Conservation (phyloP, 1,140 invertebrate species). For the Stegodyphus mimosarum region DNA sequence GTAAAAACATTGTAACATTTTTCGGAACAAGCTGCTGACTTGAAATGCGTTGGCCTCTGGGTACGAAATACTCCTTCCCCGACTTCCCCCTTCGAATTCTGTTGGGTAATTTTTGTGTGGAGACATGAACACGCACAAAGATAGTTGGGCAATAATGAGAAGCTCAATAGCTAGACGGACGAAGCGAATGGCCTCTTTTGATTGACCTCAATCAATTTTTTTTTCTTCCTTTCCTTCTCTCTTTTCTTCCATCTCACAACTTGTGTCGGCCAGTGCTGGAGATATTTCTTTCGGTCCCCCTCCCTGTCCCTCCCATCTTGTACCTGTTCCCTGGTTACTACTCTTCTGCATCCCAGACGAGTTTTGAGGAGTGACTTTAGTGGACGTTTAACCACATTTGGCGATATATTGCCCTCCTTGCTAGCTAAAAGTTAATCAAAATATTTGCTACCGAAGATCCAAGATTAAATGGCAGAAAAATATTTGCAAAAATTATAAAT, state of each 20-base stretch:
- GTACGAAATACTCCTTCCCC: too few relatives aligned
- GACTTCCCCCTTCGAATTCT: neutral
- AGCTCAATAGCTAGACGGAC: neutral
- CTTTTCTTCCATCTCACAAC: neutral
- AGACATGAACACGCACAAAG: neutral
- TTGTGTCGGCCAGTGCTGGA: neutral
- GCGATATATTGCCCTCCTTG: neutral
- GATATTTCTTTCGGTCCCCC: neutral
- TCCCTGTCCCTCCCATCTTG: neutral
- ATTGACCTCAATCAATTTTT: neutral
- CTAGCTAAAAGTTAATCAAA: too few relatives aligned
- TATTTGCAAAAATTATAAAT: too few relatives aligned
- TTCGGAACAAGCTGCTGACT: too few relatives aligned
- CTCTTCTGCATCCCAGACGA: slow-evolving; percentile 10
- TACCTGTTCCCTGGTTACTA: neutral
- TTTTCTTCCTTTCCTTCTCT: neutral
- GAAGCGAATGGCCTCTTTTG: slow-evolving; percentile 1
- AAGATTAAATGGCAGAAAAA: too few relatives aligned
- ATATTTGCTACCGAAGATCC: too few relatives aligned
- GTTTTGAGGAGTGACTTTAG: neutral
- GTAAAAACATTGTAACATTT: too few relatives aligned
- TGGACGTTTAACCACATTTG: neutral
- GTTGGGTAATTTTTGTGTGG: too few relatives aligned
- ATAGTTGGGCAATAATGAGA: too few relatives aligned
- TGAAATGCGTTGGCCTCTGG: too few relatives aligned